phyloP scores from a whole-genome alignment of 2,113 vertebrate genomes.

The Muscicapa adusta region DNA sequence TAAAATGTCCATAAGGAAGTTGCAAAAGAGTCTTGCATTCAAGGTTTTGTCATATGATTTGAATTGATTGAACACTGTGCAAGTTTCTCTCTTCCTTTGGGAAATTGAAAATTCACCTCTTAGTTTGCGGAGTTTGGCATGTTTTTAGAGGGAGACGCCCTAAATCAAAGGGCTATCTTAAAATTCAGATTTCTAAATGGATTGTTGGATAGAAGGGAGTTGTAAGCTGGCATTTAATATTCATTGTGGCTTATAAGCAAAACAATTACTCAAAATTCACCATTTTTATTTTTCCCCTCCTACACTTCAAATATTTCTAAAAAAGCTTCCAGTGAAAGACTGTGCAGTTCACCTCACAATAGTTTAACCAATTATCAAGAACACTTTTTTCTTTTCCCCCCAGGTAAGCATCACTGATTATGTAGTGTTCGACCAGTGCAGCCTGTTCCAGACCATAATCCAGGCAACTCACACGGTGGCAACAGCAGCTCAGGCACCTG shows the following conservation, averaged over 20 bases:
- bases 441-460: conserved; percentile 91
- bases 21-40: not conserved
- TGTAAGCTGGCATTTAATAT: not conserved
- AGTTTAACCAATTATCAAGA: not conserved
- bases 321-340: not conserved
- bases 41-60: not conserved
- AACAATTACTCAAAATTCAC: not conserved
- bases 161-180: not conserved
- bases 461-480: conserved; percentile 92
- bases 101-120: not conserved
- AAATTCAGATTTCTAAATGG: not conserved
- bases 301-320: not conserved
- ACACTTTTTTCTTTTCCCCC: not conserved
- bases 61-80: not conserved
- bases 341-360: not conserved
- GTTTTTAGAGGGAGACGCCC: not conserved
- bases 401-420: conserved; percentile 98
- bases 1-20: not conserved
- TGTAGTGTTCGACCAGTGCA: conserved; percentile 93
- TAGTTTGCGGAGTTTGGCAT: not conserved
- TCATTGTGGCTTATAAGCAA: not conserved
- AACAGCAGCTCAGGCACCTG: conserved; percentile 85
- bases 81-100: not conserved
- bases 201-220: not conserved
- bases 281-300: not conserved